These are phyloP conservation scores for Brachymystax lenok DNA, from an alignment of 2,797 vertebrate species.

Conservation along the genomic window DNA sequence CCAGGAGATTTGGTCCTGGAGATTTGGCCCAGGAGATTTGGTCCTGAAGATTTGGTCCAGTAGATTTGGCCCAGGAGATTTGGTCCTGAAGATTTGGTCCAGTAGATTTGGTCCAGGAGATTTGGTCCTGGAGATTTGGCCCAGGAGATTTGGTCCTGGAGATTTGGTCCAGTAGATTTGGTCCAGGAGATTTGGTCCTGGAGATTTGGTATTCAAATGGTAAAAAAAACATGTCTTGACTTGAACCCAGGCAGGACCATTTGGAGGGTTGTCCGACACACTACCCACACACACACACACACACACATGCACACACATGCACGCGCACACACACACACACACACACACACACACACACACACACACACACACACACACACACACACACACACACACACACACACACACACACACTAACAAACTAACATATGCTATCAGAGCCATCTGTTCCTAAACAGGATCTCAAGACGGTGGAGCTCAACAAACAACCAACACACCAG, in stretches of 20 bases:
- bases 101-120: not conserved
- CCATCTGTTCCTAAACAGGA: conserved; percentile 49
- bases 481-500: conserved; percentile 40
- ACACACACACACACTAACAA: conserved; percentile 19
- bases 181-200: not conserved
- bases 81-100: not conserved
- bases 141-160: not conserved
- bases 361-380: not conserved
- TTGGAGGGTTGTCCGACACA: conserved; percentile 14
- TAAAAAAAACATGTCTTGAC: not conserved
- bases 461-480: conserved; percentile 31
- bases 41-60: not conserved
- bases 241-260: conserved; percentile 11
- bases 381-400: not conserved
- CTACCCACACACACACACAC: not conserved
- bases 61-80: not conserved
- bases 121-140: not conserved
- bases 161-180: not conserved
- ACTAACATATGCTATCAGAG: conserved; percentile 29
- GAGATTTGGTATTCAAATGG: conserved; percentile 1
- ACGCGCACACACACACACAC: not conserved
- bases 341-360: not conserved
- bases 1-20: not conserved
- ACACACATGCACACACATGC: not conserved
- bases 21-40: not conserved